Conservation (phyloP, 2,888 invertebrate genomes). For the Leptopilina syphax region DNA sequence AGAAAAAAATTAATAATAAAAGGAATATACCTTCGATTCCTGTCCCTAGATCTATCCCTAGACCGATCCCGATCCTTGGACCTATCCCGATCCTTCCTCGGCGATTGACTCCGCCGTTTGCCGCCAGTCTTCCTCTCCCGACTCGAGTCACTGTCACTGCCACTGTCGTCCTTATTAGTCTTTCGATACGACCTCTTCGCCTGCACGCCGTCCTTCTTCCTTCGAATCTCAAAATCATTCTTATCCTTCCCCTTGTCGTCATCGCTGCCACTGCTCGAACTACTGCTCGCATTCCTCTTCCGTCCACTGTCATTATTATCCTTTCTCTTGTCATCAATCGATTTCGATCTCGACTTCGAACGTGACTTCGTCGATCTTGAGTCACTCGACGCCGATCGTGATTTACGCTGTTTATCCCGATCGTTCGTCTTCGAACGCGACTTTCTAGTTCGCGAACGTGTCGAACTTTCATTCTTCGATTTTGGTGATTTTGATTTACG, state of each 20-base stretch:
- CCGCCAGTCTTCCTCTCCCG: constrained; percentile 78
- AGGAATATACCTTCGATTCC: constrained; percentile 68
- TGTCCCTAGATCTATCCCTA: constrained; percentile 74
- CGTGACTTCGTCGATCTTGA: constrained; percentile 67
- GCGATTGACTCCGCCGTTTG: constrained; percentile 71
- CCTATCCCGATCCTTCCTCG: constrained; percentile 74
- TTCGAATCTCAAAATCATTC: constrained; percentile 83
- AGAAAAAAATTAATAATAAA: too few relatives aligned
- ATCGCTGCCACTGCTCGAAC: constrained; percentile 67
- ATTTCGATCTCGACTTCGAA: constrained; percentile 68
- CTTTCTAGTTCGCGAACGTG: constrained; percentile 71
- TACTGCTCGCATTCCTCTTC: constrained; percentile 66
- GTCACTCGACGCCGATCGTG: constrained; percentile 72
- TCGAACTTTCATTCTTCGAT: constrained; percentile 66
- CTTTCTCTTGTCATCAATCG: constrained; percentile 68
- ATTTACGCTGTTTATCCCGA: constrained; percentile 75
- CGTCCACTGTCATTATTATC: constrained; percentile 63
- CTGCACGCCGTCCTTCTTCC: constrained; percentile 89
- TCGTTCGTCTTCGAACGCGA: constrained; percentile 72
- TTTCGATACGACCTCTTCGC: constrained; percentile 91
- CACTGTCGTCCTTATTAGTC: constrained; percentile 89
- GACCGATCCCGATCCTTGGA: constrained; percentile 75
- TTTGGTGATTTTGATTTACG: constrained; percentile 68
- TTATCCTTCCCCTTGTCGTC: constrained; percentile 75
- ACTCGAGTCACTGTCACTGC: constrained; percentile 79